Conservation (phyloP, 2,113 vertebrate genomes). For the Misgurnus anguillicaudatus region DNA sequence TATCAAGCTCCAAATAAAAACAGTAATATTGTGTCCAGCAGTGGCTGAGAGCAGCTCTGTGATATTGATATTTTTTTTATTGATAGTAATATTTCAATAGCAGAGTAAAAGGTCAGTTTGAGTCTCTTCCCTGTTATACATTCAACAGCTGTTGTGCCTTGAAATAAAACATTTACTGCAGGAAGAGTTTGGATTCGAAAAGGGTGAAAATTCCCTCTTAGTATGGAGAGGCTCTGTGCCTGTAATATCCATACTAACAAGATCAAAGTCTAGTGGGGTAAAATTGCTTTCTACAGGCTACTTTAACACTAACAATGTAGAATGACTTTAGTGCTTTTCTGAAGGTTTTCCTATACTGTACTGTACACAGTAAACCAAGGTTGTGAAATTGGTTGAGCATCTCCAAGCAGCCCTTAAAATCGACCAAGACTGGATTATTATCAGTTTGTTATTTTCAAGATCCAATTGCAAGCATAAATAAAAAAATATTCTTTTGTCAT, state of each 20-base stretch:
- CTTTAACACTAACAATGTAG: slow-evolving; percentile 42
- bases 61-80: slow-evolving; percentile 5
- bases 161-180: slow-evolving; percentile 26
- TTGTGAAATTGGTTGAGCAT: not conserved
- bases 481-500: too few species aligned
- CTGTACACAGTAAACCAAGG: not conserved
- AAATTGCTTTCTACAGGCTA: slow-evolving; percentile 47
- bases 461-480: not conserved
- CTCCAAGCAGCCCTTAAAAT: slow-evolving; percentile 20
- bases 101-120: slow-evolving; percentile 5
- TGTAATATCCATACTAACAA: slow-evolving; percentile 41
- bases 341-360: not conserved
- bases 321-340: slow-evolving; percentile 22
- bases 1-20: not conserved
- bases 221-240: slow-evolving; percentile 29
- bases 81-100: not conserved
- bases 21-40: not conserved
- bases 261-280: slow-evolving; percentile 37
- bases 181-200: slow-evolving; percentile 10
- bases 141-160: slow-evolving; percentile 27
- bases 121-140: slow-evolving; percentile 23
- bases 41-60: not conserved
- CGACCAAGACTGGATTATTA: not conserved
- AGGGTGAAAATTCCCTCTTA: slow-evolving; percentile 16
- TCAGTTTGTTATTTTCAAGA: slow-evolving; percentile 17